Conservation (phyloP, 2,113 vertebrate genomes). For the Anguilla japonica region DNA sequence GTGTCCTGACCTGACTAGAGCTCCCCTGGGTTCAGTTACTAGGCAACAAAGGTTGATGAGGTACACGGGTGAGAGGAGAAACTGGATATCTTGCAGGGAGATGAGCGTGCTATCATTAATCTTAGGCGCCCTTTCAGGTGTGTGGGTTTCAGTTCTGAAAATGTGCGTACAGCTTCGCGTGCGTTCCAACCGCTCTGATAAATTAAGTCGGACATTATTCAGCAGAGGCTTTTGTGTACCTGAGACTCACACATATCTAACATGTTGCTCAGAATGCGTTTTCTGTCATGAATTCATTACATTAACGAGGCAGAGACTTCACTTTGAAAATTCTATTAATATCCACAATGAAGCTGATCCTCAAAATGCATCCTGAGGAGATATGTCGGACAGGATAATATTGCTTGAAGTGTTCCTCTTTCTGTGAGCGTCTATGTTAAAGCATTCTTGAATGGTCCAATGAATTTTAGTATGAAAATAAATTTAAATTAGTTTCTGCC, state of each 20-base stretch:
- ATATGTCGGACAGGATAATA: not conserved
- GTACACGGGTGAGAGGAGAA: conserved; percentile 5
- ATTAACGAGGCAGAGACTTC: not conserved
- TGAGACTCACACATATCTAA: not conserved
- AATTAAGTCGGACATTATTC: not conserved
- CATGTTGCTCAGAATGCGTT: not conserved
- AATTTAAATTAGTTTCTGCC: not conserved
- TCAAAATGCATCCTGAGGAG: not conserved
- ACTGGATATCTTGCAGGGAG: conserved; percentile 5
- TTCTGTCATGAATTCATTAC: not conserved
- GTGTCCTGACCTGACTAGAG: not conserved
- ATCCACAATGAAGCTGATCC: not conserved
- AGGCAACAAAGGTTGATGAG: conserved; percentile 6
- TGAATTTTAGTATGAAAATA: not conserved
- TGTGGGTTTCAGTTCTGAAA: not conserved
- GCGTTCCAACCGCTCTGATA: not conserved
- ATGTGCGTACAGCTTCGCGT: not conserved
- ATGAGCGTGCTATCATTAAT: not conserved
- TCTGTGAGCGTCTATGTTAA: not conserved
- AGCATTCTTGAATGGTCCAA: not conserved
- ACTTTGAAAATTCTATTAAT: not conserved
- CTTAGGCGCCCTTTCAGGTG: conserved; percentile 4
- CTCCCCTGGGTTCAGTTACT: conserved; percentile 8
- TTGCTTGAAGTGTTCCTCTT: not conserved
- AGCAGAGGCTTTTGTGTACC: not conserved